Conservation (phyloP, 2,888 invertebrate genomes). For the Ommatoiulus sabulosus region DNA sequence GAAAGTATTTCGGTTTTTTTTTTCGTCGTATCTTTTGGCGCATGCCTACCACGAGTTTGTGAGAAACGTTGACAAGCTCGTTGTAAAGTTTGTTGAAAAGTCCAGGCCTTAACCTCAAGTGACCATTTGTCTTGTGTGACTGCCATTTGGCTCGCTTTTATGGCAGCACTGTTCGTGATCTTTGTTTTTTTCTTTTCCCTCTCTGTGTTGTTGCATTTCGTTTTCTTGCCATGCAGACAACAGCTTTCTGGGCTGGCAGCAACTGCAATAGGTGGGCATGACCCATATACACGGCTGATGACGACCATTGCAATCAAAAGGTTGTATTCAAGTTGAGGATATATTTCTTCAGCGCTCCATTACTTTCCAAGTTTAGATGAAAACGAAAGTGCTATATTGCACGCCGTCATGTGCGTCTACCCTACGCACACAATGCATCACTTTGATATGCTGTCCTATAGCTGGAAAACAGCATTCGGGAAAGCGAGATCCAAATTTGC, state of each 20-base stretch:
- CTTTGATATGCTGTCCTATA: slow-evolving; percentile 20
- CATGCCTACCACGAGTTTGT: neutral
- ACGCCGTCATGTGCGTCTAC: slow-evolving; percentile 3
- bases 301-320: slow-evolving; percentile 48
- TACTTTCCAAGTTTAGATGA: slow-evolving; percentile 48
- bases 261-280: slow-evolving; percentile 41
- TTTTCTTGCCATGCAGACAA: neutral
- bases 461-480: slow-evolving; percentile 2
- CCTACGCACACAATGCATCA: slow-evolving; percentile 18
- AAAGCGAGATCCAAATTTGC: neutral
- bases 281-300: slow-evolving; percentile 33
- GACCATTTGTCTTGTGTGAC: slow-evolving; percentile 48
- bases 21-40: neutral
- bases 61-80: slow-evolving; percentile 48
- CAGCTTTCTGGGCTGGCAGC: neutral
- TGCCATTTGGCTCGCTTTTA: slow-evolving; percentile 48
- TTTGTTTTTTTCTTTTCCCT: slow-evolving; percentile 29
- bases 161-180: slow-evolving; percentile 48
- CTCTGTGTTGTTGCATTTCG: neutral
- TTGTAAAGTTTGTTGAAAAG: slow-evolving; percentile 47
- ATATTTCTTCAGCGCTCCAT: slow-evolving; percentile 48
- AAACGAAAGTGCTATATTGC: slow-evolving; percentile 47
- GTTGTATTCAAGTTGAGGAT: slow-evolving; percentile 30
- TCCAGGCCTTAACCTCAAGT: slow-evolving; percentile 48
- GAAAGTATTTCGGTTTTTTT: slow-evolving; percentile 8